Evolutionary conservation across 2,113 vertebrate genomes (phyloP).

Genomic region (Lampris megalopsis): DNA sequence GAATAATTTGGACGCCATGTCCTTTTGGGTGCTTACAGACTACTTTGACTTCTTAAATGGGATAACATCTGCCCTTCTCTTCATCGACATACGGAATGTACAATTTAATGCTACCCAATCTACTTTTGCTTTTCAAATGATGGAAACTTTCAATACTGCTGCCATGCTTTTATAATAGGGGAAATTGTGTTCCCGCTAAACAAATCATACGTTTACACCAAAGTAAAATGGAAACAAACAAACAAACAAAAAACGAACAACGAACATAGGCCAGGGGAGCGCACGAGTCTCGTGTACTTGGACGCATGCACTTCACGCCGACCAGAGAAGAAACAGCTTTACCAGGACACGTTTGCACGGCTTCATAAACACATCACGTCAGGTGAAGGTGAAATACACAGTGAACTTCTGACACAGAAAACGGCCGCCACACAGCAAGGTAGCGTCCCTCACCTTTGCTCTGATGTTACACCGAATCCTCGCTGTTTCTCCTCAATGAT

Average conservation of each 20-base stretch:
- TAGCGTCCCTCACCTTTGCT: constrained; percentile 62
- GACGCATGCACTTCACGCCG: not conserved
- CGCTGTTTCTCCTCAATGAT: constrained; percentile 53
- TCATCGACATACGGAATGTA: not conserved
- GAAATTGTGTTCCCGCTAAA: not conserved
- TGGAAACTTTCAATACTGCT: constrained; percentile 13
- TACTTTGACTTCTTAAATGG: no score
- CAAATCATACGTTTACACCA: not conserved
- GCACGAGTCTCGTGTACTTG: no score
- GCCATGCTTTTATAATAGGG: not conserved
- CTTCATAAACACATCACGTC: not conserved
- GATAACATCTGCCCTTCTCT: not conserved
- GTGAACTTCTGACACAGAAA: not conserved
- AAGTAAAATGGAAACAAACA: not conserved
- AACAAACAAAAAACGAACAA: not conserved
- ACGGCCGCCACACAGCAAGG: constrained; percentile 18
- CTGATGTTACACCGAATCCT: constrained; percentile 58
- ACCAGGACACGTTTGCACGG: constrained; percentile 11
- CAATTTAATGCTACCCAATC: not conserved
- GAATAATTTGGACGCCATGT: not conserved
- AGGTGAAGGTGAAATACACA: not conserved
- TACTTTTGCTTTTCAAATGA: not conserved
- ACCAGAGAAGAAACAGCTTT: constrained; percentile 14
- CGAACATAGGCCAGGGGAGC: not conserved
- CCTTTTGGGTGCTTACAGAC: constrained; percentile 23